Evolutionary conservation across 1,140 invertebrate species (phyloP), one percentile per base, ranked within the genome.

Genomic region (Zelostemma sp.): DNA sequence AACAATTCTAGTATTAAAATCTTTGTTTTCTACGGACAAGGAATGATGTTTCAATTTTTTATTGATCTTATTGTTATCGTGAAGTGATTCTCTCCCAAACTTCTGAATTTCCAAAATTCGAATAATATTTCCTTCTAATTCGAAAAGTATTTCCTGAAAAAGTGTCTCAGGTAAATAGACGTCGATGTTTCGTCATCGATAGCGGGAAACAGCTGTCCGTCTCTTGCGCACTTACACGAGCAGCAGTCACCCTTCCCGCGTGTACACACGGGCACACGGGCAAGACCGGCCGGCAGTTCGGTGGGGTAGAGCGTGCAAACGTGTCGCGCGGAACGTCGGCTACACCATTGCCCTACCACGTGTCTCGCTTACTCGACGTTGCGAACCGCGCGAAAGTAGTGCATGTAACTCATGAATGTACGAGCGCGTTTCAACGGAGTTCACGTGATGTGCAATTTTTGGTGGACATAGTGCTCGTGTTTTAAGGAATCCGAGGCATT

Each of bases 311-410:
- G 14, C 15, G 14, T 38, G 35, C n/a, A 38, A 14, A 41, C 12
- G n/a, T 15, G 6, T 6, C 15, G n/a, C 46, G 46, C 19, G 21
- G 17, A 17, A 8, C 17, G n/a, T 16, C 43, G 12, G 43, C 16
- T 46, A 6, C 17, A 46, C 43, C 43, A 46, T 17, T 46, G 46
- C 19, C 28, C n/a, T 28, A 48, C 46, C 46, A 48, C 46, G 46
- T 48, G 46, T n/a, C 18, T 41, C 15, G 40, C 40, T 15, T 2
- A 14, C 15, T 41, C 5, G 12, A 12, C 19, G 2, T 25, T 25
- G 8, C 8, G 3, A 25, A 25, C 8, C 21, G 21, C 21, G 6
- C 18, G 21, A 48, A 48, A 48, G 19, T 48, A 48, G 46, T 19
- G 46, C 19, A 19, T 14, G 14, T 5, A 15, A 19, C 11, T 25